Percentiles rank a stretch among this genome's conserved stretches.
Evolutionary conservation across 2,888 invertebrate species (phyloP).

Genomic region (Drosophila formosana): DNA sequence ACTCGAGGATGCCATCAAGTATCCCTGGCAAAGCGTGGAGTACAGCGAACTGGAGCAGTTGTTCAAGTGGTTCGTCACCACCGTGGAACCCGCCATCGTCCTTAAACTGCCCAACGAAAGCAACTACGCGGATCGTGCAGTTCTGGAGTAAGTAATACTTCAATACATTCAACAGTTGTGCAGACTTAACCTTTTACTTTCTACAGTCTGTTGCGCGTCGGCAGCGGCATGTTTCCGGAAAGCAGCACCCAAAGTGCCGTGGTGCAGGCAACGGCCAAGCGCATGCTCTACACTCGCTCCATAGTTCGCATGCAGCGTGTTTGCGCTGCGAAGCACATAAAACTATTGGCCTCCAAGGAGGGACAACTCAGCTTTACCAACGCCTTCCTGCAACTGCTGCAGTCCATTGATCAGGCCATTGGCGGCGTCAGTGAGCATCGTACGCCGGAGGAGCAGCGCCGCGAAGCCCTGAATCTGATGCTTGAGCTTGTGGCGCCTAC

Average conservation of each 20-base stretch:
- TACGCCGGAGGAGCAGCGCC: constrained; percentile 74
- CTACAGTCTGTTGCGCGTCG: constrained; percentile 75
- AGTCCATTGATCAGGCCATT: constrained; percentile 75
- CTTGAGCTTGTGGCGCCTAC: constrained; percentile 83
- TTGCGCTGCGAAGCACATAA: constrained; percentile 82
- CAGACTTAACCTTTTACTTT: not conserved
- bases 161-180: not conserved
- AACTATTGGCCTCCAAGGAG: constrained; percentile 81
- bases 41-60: constrained; percentile 88
- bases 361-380: constrained; percentile 76
- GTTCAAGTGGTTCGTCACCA: constrained; percentile 91
- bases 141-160: constrained; percentile 86
- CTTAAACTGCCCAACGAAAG: constrained; percentile 86
- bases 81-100: constrained; percentile 89
- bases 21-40: constrained; percentile 89
- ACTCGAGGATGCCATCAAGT: constrained; percentile 87
- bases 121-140: constrained; percentile 87
- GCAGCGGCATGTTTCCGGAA: constrained; percentile 80
- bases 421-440: constrained; percentile 62
- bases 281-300: constrained; percentile 83
- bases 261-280: constrained; percentile 79
- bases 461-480: constrained; percentile 83
- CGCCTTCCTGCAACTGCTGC: constrained; percentile 77
- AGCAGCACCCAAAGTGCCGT: constrained; percentile 54
- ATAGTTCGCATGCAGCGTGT: constrained; percentile 81